Conservation (phyloP, 23 tunicate genomes). For the Halocynthia aurantium region DNA sequence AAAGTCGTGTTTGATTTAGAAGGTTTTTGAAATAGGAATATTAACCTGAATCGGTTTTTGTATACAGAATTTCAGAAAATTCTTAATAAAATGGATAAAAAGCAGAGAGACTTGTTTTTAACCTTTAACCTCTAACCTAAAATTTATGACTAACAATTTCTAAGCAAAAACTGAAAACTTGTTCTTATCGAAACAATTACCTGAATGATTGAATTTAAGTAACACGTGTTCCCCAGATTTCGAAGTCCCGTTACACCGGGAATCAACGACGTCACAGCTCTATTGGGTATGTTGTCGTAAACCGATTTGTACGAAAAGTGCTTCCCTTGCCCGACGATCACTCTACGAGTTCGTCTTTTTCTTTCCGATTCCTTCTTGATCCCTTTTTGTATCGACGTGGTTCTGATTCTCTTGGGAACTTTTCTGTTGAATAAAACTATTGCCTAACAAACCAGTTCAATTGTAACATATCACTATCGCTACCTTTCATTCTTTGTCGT, state of each 20-base stretch:
- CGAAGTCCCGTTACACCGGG: conserved; percentile 95
- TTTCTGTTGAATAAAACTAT: not conserved
- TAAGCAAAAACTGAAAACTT: too few species aligned
- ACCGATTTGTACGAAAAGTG: conserved; percentile 17
- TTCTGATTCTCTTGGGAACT: not conserved
- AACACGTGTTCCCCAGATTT: conserved; percentile 95
- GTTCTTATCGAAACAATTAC: conserved; percentile 6
- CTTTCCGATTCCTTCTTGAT: conserved; percentile 12
- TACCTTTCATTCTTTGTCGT: not conserved
- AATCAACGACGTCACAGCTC: conserved; percentile 78
- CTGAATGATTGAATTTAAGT: conserved; percentile 90
- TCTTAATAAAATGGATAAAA: too few species aligned
- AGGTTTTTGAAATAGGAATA: too few species aligned
- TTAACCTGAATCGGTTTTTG: too few species aligned
- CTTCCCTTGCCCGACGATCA: conserved; percentile 14
- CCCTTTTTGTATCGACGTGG: not conserved
- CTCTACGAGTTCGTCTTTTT: conserved; percentile 13
- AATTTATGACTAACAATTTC: too few species aligned
- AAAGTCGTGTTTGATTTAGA: too few species aligned
- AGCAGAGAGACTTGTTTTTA: too few species aligned
- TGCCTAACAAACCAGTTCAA: not conserved
- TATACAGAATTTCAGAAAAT: too few species aligned
- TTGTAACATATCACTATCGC: not conserved
- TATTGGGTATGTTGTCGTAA: conserved; percentile 74
- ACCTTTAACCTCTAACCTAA: too few species aligned